Evolutionary conservation across 2,888 invertebrate genomes (phyloP).

Genomic region (Ashinkailepas kermadecensis): DNA sequence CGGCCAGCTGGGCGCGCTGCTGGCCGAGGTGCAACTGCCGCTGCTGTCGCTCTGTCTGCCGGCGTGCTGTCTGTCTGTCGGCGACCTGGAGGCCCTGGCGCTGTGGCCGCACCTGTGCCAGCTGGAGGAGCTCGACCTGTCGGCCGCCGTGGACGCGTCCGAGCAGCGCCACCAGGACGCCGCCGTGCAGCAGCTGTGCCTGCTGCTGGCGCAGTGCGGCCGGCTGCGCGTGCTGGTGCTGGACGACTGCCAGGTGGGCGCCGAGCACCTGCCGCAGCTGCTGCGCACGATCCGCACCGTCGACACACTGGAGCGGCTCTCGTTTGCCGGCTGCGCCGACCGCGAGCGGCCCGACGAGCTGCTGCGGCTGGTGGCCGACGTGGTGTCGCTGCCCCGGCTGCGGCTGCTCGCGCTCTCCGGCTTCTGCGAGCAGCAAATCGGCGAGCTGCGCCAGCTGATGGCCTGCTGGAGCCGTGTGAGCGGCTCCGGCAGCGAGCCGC

Average conservation of each 20-base stretch:
- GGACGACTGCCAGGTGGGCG: conserved; percentile 7
- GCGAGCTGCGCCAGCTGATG: neutral
- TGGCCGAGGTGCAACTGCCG: neutral
- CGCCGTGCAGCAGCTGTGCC: conserved; percentile 2
- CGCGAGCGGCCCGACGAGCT: conserved; percentile 3
- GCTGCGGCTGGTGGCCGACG: neutral
- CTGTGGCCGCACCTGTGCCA: conserved; percentile 2
- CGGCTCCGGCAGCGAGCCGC: neutral
- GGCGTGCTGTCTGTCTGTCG: neutral
- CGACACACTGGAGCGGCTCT: neutral
- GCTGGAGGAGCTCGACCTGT: conserved; percentile 15
- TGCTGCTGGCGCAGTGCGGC: neutral
- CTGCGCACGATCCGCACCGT: neutral
- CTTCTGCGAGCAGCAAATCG: conserved; percentile 5
- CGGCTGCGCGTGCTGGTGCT: neutral
- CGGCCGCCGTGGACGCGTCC: neutral
- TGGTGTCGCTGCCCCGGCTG: conserved; percentile 14
- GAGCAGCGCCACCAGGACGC: neutral
- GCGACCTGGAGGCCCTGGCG: neutral
- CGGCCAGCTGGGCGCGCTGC: neutral
- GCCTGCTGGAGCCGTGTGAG: neutral
- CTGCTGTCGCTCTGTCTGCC: neutral
- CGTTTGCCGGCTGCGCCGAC: neutral
- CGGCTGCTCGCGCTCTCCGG: conserved; percentile 6
- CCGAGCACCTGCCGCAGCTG: conserved; percentile 3